Evolutionary conservation across 2,888 invertebrate genomes (phyloP), one percentile per base, ranked within the genome.

Genomic region (Drosophila mettleri): DNA sequence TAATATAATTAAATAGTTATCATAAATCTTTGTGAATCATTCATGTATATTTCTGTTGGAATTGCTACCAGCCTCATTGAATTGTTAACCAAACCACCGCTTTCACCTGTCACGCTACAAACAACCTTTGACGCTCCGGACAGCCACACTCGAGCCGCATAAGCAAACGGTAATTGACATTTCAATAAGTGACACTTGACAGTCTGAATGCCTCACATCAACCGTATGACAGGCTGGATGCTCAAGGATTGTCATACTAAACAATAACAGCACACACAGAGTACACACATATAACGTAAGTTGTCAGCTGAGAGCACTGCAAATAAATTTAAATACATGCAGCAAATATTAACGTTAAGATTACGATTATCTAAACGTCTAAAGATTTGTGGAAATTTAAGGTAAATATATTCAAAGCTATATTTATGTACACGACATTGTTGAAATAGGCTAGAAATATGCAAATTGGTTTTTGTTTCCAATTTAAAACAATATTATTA

Each of bases 141-240:
- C 45, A 46, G 51, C 22, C 27, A 8, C 53, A 36, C 64, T 68
- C 31, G 61, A 80, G 68, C 31, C 52, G 36, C 58, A 51, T 49
- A 78, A 67, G 65, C 84, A 69, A 74, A 74, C 80, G 74, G 66
- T 78, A 73, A 75, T 70, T 84, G 73, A 78, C 78, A 81, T 78
- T 80, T 80, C 70, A 78, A 78, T 86, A 76, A 75, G 78, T 78
- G 68, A 16, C 60, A 51, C 73, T 80, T 73, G 81, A 69, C 73
- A 54, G 38, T 33, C 64, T 59, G 51, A 66, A 59, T 46, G 53
- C 27, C 43, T 27, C 52, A 51, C 49, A 58, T 48, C n/a, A 49
- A 16, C 43, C 33, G 24, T 31, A 39, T 41, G 29, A 36, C 64
- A 55, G 41, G 9, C 34, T 9, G 33, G 12, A 45, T 38, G 48